phyloP scores from a whole-genome alignment of 2,113 vertebrate species.

The Cygnus atratus region DNA sequence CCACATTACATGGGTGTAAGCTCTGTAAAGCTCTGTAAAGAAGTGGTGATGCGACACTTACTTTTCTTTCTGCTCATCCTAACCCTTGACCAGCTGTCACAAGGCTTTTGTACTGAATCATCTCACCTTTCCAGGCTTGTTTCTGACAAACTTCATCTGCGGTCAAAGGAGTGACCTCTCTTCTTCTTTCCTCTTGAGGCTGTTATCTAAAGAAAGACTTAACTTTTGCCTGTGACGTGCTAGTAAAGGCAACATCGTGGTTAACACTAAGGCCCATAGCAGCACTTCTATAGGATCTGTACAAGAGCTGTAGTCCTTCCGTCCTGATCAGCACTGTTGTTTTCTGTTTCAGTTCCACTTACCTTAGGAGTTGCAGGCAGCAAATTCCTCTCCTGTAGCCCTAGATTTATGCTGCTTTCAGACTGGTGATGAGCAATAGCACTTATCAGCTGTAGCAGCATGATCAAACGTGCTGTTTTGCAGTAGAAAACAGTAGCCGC shows the following conservation, averaged over 20 bases:
- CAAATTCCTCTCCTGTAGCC: not conserved
- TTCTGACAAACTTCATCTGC: not conserved
- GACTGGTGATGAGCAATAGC: not conserved
- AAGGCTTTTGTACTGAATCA: not conserved
- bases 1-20: not conserved
- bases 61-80: not conserved
- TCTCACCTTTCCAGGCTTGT: not conserved
- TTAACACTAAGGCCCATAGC: not conserved
- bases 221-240: not conserved
- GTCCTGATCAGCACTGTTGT: not conserved
- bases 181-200: not conserved
- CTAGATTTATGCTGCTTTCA: not conserved
- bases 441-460: not conserved
- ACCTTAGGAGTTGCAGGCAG: not conserved
- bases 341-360: not conserved
- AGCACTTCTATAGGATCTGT: not conserved
- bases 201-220: not conserved
- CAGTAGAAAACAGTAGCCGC: not conserved
- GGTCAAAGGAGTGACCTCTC: not conserved
- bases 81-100: not conserved
- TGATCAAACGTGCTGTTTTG: not conserved
- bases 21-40: not conserved
- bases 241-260: not conserved
- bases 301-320: not conserved
- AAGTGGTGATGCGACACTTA: not conserved